Evolutionary conservation across 2,888 invertebrate genomes (phyloP), one percentile per base, ranked within the genome.

Genomic region (Portevinia maculata): DNA sequence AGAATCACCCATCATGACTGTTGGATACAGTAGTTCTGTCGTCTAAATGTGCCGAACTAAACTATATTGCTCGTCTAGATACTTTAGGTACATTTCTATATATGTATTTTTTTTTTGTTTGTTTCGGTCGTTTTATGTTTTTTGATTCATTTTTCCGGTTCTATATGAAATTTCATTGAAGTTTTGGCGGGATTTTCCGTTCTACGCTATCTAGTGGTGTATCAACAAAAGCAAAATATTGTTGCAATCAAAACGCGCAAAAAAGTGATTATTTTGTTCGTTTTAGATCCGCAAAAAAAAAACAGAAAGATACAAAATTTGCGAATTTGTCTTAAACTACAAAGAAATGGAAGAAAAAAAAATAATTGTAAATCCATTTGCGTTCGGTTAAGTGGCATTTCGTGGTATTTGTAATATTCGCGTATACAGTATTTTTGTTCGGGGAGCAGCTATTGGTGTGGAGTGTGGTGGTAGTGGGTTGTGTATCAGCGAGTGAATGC

Each of bases 1-100:
- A 83, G 83, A 83, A 83, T 83, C 83, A 13, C 78, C 78, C 83
- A 83, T 83, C 83, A 83, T 83, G 71, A 83, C 83, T 78, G 83
- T 78, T 83, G 83, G 83, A 78, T 83, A 78, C 67, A 65, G n/a
- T n/a, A n/a, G 67, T 78, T 83, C 67, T 78, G 60, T 67, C 71
- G 71, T 67, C 67, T 67, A 83, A 83, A 59, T 34, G 76, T 24
- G 24, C 24, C 24, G 24, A n/a, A n/a, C 76, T 53, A 44, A 55
- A 46, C 69, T 57, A 53, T 74, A 32, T 70, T 57, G 74, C 50
- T 67, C 19, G 44, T 59, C 52, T 65, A 74, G 37, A 64, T 55
- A 74, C 48, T 65, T n/a, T 74, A 44, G 59, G 62, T 71, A 65
- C 65, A 30, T 39, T 52, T 41, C 50, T 64, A 64, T 59, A 60